Conservation (phyloP, 1,140 invertebrate genomes). For the Palaemon carinicauda region DNA sequence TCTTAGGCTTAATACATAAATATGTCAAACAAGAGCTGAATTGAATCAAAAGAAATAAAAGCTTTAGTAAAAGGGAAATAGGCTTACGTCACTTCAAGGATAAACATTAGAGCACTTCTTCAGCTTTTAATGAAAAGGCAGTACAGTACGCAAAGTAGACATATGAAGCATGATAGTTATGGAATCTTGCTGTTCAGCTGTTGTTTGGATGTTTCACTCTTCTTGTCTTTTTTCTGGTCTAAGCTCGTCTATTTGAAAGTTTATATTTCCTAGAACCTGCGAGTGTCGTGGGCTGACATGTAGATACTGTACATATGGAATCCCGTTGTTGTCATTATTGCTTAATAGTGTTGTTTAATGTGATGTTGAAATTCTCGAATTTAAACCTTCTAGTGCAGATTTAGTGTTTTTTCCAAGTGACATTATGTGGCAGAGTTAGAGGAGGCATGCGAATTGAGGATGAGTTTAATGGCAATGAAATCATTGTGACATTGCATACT, state of each 20-base stretch:
- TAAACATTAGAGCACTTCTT: no score
- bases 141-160: no score
- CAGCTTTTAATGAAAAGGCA: no score
- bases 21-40: neutral
- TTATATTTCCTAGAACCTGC: constrained; percentile 6
- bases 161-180: no score
- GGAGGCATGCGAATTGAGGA: no score
- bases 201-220: neutral
- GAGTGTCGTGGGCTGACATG: constrained; percentile 22
- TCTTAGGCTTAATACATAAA: neutral
- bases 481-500: no score
- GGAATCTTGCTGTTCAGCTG: no score
- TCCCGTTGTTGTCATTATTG: constrained; percentile 24
- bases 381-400: neutral
- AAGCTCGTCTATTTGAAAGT: neutral
- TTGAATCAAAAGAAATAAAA: no score
- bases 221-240: neutral
- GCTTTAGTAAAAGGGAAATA: no score
- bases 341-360: constrained; percentile 44
- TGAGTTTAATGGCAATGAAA: no score
- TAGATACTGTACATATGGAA: constrained; percentile 47
- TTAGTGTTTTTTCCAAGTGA: neutral
- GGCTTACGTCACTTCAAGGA: no score
- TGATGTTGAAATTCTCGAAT: constrained; percentile 36
- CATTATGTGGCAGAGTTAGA: neutral